Conservation (phyloP, 2,113 vertebrate species). For the Misgurnus mizolepis region DNA sequence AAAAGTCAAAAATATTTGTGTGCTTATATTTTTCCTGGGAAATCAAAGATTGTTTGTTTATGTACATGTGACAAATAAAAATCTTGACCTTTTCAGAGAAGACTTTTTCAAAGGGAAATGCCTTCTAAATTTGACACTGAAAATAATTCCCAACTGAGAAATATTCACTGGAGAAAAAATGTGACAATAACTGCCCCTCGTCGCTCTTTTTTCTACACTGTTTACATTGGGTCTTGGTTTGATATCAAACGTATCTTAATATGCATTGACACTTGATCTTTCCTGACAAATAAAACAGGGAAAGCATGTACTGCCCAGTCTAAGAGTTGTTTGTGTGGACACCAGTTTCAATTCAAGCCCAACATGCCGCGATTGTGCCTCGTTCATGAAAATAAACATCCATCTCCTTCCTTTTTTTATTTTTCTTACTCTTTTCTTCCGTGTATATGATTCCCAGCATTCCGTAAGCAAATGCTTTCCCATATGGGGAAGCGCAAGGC, state of each 20-base stretch:
- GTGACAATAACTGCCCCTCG: neutral
- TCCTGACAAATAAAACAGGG: neutral
- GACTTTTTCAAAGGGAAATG: too few relatives aligned
- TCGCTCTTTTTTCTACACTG: too few relatives aligned
- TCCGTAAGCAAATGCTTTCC: slow-evolving; percentile 54
- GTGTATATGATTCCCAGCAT: slow-evolving; percentile 41
- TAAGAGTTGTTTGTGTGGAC: neutral
- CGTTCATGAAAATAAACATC: slow-evolving; percentile 25
- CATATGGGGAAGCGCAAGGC: slow-evolving; percentile 53
- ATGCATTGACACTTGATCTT: neutral
- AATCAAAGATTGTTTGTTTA: too few relatives aligned
- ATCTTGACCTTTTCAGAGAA: too few relatives aligned
- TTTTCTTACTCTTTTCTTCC: slow-evolving; percentile 11
- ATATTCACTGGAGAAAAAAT: neutral
- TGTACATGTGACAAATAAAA: too few relatives aligned
- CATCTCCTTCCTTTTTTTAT: neutral
- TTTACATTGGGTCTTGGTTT: neutral
- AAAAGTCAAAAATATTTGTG: too few relatives aligned
- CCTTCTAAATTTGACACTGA: too few relatives aligned
- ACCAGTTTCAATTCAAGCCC: neutral
- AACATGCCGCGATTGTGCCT: neutral
- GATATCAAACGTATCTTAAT: neutral
- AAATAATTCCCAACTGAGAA: too few relatives aligned
- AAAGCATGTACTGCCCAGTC: neutral
- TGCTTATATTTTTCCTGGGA: too few relatives aligned